These are phyloP conservation scores for Diaphora mendica DNA, from an alignment of 2,888 invertebrate genomes.

Conservation along the genomic window DNA sequence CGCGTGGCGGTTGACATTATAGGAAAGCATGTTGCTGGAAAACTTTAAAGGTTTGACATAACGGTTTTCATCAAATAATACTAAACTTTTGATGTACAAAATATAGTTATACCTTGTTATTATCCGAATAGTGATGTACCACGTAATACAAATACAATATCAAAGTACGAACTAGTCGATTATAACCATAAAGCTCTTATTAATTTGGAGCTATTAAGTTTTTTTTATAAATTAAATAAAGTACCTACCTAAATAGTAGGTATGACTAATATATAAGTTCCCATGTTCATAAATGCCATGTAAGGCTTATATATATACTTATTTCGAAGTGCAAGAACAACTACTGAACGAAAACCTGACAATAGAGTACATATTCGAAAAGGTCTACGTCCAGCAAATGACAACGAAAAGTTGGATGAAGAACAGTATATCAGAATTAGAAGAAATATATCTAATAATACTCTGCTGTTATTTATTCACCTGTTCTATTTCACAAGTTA, in stretches of 20 bases:
- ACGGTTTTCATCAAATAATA: conserved; percentile 20
- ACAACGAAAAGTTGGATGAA: background rate
- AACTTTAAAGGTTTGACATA: conserved; percentile 36
- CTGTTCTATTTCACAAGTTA: conserved; percentile 50
- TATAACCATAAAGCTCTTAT: background rate
- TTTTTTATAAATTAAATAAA: background rate
- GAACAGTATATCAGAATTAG: background rate
- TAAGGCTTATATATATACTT: background rate
- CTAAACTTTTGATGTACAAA: background rate
- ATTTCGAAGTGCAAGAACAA: background rate
- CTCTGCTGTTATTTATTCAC: conserved; percentile 52
- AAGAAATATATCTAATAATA: conserved; percentile 11
- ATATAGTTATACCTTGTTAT: background rate
- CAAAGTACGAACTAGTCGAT: background rate
- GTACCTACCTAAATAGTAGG: background rate
- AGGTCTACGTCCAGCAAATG: background rate
- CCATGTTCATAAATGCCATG: background rate
- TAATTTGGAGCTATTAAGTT: too few species aligned
- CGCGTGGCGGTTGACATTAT: conserved; percentile 73
- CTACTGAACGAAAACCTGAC: background rate
- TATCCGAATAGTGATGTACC: background rate
- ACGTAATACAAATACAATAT: background rate
- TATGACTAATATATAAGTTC: background rate
- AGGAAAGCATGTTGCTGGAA: conserved; percentile 55
- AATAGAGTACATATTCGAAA: background rate